Evolutionary conservation across 2,113 vertebrate species (phyloP).

Genomic region (Orientallactaga bullata): DNA sequence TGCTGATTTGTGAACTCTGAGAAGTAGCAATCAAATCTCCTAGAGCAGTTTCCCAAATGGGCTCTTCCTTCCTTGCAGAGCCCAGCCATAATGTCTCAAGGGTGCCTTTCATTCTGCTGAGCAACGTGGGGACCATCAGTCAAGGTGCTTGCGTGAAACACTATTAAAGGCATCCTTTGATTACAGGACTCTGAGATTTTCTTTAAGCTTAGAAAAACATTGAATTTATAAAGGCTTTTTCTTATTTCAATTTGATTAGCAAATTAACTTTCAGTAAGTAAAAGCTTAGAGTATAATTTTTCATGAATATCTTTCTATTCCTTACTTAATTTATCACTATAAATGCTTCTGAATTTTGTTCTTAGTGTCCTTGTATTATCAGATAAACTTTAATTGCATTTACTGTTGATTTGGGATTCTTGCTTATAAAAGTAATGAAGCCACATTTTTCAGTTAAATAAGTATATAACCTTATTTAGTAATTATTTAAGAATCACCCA

Average conservation of each 20-base stretch:
- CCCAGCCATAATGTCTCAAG: not conserved
- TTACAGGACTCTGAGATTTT: not conserved
- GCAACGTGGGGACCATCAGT: slow-evolving; percentile 24
- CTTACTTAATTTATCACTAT: not conserved
- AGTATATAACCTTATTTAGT: slow-evolving; percentile 33
- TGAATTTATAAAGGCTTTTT: slow-evolving; percentile 20
- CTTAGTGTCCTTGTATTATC: not conserved
- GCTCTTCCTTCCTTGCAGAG: slow-evolving; percentile 30
- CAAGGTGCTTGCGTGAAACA: not conserved
- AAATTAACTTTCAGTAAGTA: not conserved
- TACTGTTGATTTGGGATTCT: not conserved
- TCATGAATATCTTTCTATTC: slow-evolving; percentile 20
- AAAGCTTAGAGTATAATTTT: not conserved
- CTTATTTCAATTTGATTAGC: not conserved
- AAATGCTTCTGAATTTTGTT: not conserved
- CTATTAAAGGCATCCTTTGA: not conserved
- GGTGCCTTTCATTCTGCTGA: not conserved
- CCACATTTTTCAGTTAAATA: slow-evolving; percentile 9
- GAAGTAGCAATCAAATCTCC: slow-evolving; percentile 56
- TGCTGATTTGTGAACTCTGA: slow-evolving; percentile 59
- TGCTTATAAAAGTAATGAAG: slow-evolving; percentile 56
- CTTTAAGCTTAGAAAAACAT: slow-evolving; percentile 35
- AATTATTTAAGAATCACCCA: slow-evolving; percentile 17
- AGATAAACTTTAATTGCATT: not conserved
- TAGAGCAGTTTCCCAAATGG: not conserved